Evolutionary conservation across 2,113 vertebrate species (phyloP).

Genomic region (Lasiurus borealis): DNA sequence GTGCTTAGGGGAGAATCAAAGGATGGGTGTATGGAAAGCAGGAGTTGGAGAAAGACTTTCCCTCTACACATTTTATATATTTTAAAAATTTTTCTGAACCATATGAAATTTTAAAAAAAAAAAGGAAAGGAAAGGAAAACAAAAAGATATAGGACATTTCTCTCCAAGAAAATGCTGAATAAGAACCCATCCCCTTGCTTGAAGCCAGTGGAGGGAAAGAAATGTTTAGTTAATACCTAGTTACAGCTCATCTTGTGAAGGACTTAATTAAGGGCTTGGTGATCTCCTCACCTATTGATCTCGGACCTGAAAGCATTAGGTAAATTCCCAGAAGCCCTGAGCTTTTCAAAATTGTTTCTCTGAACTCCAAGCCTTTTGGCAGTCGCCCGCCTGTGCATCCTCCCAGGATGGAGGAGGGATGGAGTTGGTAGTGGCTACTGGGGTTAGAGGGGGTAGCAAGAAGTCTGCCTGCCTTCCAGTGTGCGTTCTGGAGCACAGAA

Average conservation of each 20-base stretch:
- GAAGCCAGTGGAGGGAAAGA: background rate
- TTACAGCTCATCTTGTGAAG: background rate
- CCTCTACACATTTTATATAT: too few species aligned
- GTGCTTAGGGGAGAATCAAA: background rate
- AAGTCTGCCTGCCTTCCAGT: background rate
- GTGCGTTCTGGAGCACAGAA: background rate
- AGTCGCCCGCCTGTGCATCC: background rate
- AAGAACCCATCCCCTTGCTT: background rate
- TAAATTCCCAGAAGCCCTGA: slow-evolving; percentile 28
- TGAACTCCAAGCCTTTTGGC: slow-evolving; percentile 57
- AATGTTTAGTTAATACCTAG: background rate
- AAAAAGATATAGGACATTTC: background rate
- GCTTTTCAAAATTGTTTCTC: slow-evolving; percentile 69
- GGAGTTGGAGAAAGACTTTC: background rate
- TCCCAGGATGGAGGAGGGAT: background rate
- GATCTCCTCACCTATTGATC: slow-evolving; percentile 70
- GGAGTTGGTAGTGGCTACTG: background rate
- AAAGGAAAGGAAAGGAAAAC: background rate
- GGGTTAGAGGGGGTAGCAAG: background rate
- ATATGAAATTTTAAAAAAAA: background rate
- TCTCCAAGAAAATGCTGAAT: background rate
- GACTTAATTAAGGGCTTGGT: slow-evolving; percentile 58
- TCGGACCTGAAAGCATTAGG: slow-evolving; percentile 57
- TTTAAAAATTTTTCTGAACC: background rate
- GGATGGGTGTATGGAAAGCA: background rate